Conservation (phyloP, 2,797 vertebrate species). For the Fundulus diaphanus region DNA sequence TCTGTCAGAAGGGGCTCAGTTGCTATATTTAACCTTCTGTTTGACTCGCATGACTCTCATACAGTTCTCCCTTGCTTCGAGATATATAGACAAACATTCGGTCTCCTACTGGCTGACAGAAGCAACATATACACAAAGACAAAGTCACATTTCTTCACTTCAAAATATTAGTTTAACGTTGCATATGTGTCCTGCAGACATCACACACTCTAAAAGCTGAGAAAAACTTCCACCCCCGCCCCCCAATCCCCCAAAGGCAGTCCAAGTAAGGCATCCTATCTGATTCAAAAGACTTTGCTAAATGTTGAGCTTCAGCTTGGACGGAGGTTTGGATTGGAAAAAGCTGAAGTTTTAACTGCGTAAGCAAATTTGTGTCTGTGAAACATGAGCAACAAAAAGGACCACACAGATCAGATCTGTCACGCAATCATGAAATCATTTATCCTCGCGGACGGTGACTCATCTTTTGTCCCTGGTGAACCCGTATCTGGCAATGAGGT, state of each 20-base stretch:
- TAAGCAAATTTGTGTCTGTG: background rate
- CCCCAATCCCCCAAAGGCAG: background rate
- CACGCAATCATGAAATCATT: slow-evolving; percentile 67
- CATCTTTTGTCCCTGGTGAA: slow-evolving; percentile 64
- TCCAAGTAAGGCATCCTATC: background rate
- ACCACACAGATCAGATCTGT: slow-evolving; percentile 30
- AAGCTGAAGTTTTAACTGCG: background rate
- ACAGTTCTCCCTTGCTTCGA: slow-evolving; percentile 22
- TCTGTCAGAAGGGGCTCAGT: slow-evolving; percentile 8
- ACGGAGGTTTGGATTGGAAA: background rate
- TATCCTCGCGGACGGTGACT: slow-evolving; percentile 64
- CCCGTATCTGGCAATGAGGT: slow-evolving; percentile 58
- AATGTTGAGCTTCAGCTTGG: background rate
- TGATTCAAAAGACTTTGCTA: background rate
- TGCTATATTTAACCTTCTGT: slow-evolving; percentile 44
- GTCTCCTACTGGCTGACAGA: slow-evolving; percentile 4
- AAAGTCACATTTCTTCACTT: slow-evolving; percentile 16
- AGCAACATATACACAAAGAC: slow-evolving; percentile 6
- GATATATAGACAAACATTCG: slow-evolving; percentile 11
- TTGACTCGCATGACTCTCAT: slow-evolving; percentile 44
- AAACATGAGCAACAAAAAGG: slow-evolving; percentile 8
- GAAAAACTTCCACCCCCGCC: no score
- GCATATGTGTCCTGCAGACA: background rate
- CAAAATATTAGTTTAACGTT: background rate
- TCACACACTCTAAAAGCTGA: background rate